Base-by-base conservation (phyloP, 2,797 vertebrate species). In the Luscinia luscinia region DNA sequence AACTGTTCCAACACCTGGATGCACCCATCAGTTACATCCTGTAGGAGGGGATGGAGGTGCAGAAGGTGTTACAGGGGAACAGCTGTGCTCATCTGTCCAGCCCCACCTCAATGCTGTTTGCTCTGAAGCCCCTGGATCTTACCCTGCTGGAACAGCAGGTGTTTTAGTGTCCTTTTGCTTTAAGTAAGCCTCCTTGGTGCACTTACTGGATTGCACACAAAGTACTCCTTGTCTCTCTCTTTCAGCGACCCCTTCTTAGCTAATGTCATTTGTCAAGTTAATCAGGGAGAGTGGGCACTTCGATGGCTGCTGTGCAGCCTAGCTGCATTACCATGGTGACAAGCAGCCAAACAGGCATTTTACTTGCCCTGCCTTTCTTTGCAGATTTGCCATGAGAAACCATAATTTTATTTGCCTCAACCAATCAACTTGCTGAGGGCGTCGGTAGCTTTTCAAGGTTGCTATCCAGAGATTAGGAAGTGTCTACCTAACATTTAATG, bases 191-290 rank as follows among this genome's bases (percentile, higher is more conserved):
- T 95, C 36, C 20, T 77, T 91, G 52, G 70, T 74, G 80, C 85
- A 36, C 76, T 91, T 74, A 77, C 57, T 87, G 61, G 57, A 87
- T 84, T 95, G 90, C 70, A 66, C 72, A 91, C 90, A 92, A 94
- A 95, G 91, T 90, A 7, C 62, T 94, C 52, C 83, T 96, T 93
- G 83, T 95, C 90, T 93, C 64, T 93, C 34, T 52, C 49, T 82
- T 79, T 67, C 64, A 89, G 70, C 1, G 0, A 87, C 74, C 63
- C 64, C 83, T 64, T 64, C 89, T 94, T 73, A 63, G 58, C 80
- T 96, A 91, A 95, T 94, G 74, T 91, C 87, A 43, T 96, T 94
- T 93, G 89, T 95, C 87, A 95, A 82, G 91, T 96, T 91, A 95
- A 94, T 91, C 94, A 93, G 83, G 67, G 77, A 94, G 91, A 95